These are phyloP conservation scores for Vandiemenella viatica DNA, from an alignment of 2,888 invertebrate species.

Conservation along the genomic window DNA sequence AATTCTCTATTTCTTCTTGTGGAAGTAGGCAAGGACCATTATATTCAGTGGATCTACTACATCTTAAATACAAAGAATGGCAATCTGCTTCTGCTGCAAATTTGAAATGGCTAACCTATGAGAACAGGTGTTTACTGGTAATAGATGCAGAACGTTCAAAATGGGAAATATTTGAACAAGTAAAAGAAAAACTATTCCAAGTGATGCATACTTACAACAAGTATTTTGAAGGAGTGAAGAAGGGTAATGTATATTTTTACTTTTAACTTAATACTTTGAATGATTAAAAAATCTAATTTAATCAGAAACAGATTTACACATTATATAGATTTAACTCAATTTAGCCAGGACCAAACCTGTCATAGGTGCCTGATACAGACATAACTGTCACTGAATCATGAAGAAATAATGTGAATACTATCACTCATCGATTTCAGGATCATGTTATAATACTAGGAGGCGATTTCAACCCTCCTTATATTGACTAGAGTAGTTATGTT, in stretches of 20 bases:
- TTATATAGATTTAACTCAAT: too few relatives aligned
- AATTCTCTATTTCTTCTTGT: neutral
- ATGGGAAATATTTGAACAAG: neutral
- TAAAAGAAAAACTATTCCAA: neutral
- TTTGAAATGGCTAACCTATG: neutral
- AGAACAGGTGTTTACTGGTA: neutral
- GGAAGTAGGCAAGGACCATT: slow-evolving; percentile 22
- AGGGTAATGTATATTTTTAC: neutral
- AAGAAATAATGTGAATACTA: too few relatives aligned
- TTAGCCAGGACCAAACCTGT: too few relatives aligned
- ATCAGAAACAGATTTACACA: too few relatives aligned
- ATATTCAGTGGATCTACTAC: slow-evolving; percentile 30
- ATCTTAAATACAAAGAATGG: slow-evolving; percentile 33
- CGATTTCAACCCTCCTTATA: too few relatives aligned
- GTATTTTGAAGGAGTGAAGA: neutral
- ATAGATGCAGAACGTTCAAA: neutral
- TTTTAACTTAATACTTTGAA: too few relatives aligned
- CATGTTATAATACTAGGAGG: too few relatives aligned
- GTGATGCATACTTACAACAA: neutral
- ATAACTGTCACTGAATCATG: too few relatives aligned
- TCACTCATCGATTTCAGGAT: too few relatives aligned
- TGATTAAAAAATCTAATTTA: too few relatives aligned
- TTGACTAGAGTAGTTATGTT: too few relatives aligned
- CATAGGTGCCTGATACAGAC: too few relatives aligned
- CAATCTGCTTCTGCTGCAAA: slow-evolving; percentile 16